A percentile compares a stretch with the other conserved stretches of the same genome.
These are phyloP conservation scores for Latrodectus elegans DNA, from an alignment of 2,888 invertebrate species.

Conservation along the genomic window DNA sequence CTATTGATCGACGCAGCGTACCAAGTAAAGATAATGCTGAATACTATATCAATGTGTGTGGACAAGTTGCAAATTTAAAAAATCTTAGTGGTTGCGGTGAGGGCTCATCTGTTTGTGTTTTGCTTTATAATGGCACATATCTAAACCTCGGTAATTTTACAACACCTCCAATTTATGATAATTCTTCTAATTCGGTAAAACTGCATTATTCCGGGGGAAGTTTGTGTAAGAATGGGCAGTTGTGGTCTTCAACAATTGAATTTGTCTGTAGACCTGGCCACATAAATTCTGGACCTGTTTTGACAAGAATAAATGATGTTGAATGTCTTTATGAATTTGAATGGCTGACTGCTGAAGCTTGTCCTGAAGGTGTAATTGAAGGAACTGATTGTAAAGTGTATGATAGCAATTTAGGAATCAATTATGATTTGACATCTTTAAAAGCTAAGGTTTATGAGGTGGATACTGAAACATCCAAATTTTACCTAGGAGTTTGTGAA, in stretches of 20 bases:
- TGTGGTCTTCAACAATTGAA: conserved; percentile 53
- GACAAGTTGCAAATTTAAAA: conserved; percentile 40
- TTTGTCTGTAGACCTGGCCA: conserved; percentile 64
- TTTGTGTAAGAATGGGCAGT: conserved; percentile 18
- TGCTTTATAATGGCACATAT: conserved; percentile 28
- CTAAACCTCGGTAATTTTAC: conserved; percentile 66
- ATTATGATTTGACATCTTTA: conserved; percentile 60
- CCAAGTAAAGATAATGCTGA: conserved; percentile 11
- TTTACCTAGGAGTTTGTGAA: conserved; percentile 66
- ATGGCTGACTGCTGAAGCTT: conserved; percentile 74
- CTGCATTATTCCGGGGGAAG: conserved; percentile 65
- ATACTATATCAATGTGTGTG: conserved; percentile 69
- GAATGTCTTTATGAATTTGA: conserved; percentile 74
- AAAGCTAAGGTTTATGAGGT: conserved; percentile 49
- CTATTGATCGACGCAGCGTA: conserved; percentile 29
- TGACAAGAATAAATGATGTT: conserved; percentile 70
- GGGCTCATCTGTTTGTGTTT: conserved; percentile 65
- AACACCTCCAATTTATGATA: conserved; percentile 62
- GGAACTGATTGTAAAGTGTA: conserved; percentile 70
- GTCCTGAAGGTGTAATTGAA: conserved; percentile 70
- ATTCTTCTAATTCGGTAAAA: conserved; percentile 40
- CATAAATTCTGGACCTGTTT: conserved; percentile 53
- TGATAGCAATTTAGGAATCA: conserved; percentile 70
- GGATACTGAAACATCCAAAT: conserved; percentile 27
- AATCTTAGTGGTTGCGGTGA: conserved; percentile 51